Percentiles rank a stretch among this genome's conserved stretches.
phyloP scores from a whole-genome alignment of 2,888 invertebrate species.

The Leptinotarsa haldemani region DNA sequence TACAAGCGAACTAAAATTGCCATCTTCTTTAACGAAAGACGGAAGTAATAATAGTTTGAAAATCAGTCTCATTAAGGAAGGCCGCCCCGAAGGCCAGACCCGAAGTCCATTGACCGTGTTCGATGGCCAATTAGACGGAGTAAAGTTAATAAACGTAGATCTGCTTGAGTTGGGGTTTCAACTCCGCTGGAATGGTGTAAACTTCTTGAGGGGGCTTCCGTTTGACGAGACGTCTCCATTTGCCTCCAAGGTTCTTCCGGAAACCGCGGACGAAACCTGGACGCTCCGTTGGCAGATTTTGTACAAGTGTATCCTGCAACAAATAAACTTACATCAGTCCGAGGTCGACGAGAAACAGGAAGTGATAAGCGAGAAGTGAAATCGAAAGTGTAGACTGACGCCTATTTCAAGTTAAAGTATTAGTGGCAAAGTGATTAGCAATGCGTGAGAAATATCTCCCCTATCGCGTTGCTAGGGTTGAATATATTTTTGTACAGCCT shows the following conservation, averaged over 20 bases:
- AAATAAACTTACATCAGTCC: slow-evolving; percentile 43
- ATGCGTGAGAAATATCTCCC: background rate
- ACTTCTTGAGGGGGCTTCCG: slow-evolving; percentile 85
- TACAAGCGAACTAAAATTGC: slow-evolving; percentile 43
- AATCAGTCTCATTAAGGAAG: slow-evolving; percentile 64
- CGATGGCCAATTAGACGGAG: slow-evolving; percentile 32
- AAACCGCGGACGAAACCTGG: slow-evolving; percentile 83
- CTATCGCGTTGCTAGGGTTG: slow-evolving; percentile 22
- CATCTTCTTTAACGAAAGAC: slow-evolving; percentile 41
- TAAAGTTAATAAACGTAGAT: slow-evolving; percentile 81
- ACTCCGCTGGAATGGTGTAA: slow-evolving; percentile 87
- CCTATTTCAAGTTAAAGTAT: background rate
- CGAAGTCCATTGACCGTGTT: slow-evolving; percentile 33
- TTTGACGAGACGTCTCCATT: slow-evolving; percentile 86
- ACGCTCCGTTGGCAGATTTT: slow-evolving; percentile 74
- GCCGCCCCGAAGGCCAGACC: slow-evolving; percentile 46
- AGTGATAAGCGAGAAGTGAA: background rate
- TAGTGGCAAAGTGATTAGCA: background rate
- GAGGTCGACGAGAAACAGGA: slow-evolving; percentile 49
- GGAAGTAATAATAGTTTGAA: slow-evolving; percentile 45
- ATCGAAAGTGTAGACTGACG: background rate
- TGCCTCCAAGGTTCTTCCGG: slow-evolving; percentile 86
- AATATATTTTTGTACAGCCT: slow-evolving; percentile 41
- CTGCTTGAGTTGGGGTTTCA: slow-evolving; percentile 88
- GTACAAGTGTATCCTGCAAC: slow-evolving; percentile 83